Base-by-base conservation (phyloP, 2,888 invertebrate species). In the Sipunculus nudus region DNA sequence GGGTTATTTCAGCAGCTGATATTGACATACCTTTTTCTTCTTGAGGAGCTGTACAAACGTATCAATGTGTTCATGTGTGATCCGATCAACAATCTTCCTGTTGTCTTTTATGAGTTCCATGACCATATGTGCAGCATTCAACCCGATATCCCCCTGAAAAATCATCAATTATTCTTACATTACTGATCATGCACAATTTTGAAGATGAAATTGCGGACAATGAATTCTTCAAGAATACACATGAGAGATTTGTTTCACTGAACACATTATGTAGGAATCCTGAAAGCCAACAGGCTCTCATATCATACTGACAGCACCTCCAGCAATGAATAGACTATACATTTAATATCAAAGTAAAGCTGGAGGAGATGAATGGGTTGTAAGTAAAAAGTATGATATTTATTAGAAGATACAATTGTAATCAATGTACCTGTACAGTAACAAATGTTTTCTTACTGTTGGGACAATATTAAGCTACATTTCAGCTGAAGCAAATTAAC, bases 101-200 rank as follows among this genome's bases (percentile, higher is more conserved):
- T 82, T 82, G 73, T 82, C 80, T 57, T 78, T 69, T 39, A 82
- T 78, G 57, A 82, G 65, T 50, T 82, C 82, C 77, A 80, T 81
- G 25, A 78, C 77, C 82, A 82, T 82, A 65, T 78, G 78, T 2
- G 80, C 81, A 5, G 81, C 79, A 61, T 80, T 78, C 59, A 82
- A 63, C 0, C 82, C 81, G 58, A 67, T 67, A 50, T 74, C 73
- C 35, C 78, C 79, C 81, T 82, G 65, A 3, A 65, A 67, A 48
- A 29, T 46, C 21, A 45, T 32, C 19, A 26, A 5, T 21, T 23
- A 23, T 13, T 23, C 16, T 10, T 50, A 16, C n/a, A 26, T 25
- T 16, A 26, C 25, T 40, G 35, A 31, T 19, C 53, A 23, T 35
- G 55, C 16, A 21, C 29, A 16, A 53, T 3, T 8, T 16, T 16